A percentile compares a stretch with the other conserved stretches of the same genome.
Evolutionary conservation across 35 echinoderm and acorn worm species (phyloP).

Genomic region (Apostichopus californicus): DNA sequence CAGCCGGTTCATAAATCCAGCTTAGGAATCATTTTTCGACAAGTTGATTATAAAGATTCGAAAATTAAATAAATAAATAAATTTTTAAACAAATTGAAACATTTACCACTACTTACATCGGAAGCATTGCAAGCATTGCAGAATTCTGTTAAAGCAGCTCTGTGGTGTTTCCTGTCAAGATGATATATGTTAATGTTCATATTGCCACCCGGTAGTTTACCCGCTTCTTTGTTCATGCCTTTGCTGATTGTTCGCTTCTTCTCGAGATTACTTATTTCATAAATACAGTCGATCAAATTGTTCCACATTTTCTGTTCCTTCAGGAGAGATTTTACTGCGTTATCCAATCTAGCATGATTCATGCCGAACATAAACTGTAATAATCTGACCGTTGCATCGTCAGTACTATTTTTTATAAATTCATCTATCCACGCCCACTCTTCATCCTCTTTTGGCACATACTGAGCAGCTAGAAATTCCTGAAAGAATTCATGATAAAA

Average conservation of each 20-base stretch:
- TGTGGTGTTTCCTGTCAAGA: conserved; percentile 8
- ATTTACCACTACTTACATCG: no score
- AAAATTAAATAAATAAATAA: no score
- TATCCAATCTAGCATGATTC: background rate
- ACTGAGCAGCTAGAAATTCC: conserved; percentile 19
- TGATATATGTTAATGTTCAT: background rate
- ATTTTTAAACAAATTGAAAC: no score
- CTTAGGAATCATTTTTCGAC: no score
- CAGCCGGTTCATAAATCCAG: no score
- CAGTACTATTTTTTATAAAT: background rate
- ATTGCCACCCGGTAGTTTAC: no score
- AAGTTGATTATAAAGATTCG: no score
- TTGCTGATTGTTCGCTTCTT: background rate
- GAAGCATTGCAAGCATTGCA: background rate
- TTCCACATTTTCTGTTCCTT: conserved; percentile 33
- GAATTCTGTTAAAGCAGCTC: background rate
- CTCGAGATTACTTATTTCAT: background rate
- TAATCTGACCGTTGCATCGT: conserved; percentile 1
- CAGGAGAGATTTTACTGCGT: background rate
- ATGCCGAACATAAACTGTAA: conserved; percentile 34
- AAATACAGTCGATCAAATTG: conserved; percentile 32
- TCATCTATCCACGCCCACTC: background rate
- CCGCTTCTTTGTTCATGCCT: background rate
- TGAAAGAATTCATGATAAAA: conserved; percentile 39
- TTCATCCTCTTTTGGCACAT: background rate